Percentiles rank a stretch among this genome's conserved stretches.
These are phyloP conservation scores for Phocoena sinus DNA, from an alignment of 2,113 vertebrate species.

Conservation along the genomic window DNA sequence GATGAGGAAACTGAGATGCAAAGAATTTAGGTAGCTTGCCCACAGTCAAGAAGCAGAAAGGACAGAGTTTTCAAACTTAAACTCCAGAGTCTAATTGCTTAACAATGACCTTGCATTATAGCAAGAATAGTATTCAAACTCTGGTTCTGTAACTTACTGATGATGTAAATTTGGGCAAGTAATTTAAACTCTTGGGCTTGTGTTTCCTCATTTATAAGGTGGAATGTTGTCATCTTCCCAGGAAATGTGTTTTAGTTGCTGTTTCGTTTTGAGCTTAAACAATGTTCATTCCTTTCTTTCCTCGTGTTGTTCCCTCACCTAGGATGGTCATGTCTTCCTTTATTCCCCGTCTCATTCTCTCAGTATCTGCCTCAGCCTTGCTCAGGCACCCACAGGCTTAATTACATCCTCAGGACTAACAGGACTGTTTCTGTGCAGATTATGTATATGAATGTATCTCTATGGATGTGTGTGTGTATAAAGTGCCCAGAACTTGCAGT, in stretches of 20 bases:
- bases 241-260: neutral
- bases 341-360: conserved; percentile 1
- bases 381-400: neutral
- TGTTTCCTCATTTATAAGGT: neutral
- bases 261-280: neutral
- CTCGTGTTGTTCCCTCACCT: neutral
- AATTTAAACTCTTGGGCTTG: neutral
- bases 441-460: neutral
- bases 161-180: neutral
- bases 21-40: neutral
- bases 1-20: neutral
- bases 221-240: neutral
- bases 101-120: neutral
- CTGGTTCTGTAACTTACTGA: neutral
- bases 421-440: neutral
- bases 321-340: neutral
- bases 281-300: neutral
- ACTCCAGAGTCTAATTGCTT: neutral
- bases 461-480: no score
- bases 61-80: neutral
- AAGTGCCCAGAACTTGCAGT: neutral
- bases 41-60: neutral
- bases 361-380: neutral
- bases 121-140: neutral
- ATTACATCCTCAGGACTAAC: neutral